These are phyloP conservation scores for Euclidia mi DNA, from an alignment of 2,888 invertebrate genomes.

Conservation along the genomic window DNA sequence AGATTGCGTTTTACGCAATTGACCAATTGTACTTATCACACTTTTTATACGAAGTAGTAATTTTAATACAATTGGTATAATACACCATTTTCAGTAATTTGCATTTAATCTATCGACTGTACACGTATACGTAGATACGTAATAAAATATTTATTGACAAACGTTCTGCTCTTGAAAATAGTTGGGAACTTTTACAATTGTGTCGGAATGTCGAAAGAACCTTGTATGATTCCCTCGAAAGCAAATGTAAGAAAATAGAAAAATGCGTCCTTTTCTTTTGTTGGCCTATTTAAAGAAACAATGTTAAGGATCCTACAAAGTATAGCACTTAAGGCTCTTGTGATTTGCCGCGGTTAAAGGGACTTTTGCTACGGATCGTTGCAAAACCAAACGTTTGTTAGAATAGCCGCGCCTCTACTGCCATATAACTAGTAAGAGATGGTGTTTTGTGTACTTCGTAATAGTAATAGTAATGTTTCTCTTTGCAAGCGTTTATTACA, in stretches of 20 bases:
- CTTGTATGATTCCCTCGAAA: not conserved
- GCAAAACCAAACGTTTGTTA: not conserved
- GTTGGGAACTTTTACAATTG: constrained; percentile 1
- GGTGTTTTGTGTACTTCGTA: too few relatives aligned
- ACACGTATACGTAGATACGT: too few relatives aligned
- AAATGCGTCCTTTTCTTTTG: constrained; percentile 6
- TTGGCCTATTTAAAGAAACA: constrained; percentile 8
- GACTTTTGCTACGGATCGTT: not conserved
- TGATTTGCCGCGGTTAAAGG: not conserved
- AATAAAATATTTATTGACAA: not conserved
- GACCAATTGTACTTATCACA: too few relatives aligned
- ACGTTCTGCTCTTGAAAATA: not conserved
- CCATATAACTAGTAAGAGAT: too few relatives aligned
- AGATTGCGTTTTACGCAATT: too few relatives aligned
- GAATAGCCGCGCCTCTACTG: too few relatives aligned
- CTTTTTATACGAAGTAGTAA: too few relatives aligned
- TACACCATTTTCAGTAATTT: too few relatives aligned
- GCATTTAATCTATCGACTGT: too few relatives aligned
- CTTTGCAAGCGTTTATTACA: too few relatives aligned
- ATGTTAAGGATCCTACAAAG: not conserved
- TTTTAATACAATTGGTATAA: too few relatives aligned
- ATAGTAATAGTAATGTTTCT: too few relatives aligned
- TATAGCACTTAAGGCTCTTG: not conserved
- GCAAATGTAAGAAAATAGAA: constrained; percentile 3
- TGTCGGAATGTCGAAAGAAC: not conserved